Evolutionary conservation across 2,888 invertebrate genomes (phyloP), one percentile per base, ranked within the genome.

Genomic region (Elegia similella): DNA sequence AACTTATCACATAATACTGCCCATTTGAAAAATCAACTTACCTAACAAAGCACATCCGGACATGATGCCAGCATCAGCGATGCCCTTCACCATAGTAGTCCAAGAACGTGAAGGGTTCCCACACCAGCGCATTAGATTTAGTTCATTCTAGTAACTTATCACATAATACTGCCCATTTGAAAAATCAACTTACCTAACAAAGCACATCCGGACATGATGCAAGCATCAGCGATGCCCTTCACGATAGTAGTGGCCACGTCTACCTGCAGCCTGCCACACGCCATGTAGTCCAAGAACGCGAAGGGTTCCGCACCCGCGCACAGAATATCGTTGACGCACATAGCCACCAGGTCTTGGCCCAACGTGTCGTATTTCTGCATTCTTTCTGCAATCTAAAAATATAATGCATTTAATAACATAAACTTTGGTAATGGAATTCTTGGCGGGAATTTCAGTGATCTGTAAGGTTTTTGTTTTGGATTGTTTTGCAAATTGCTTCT

Each of bases 61-160:
- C 75, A 93, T 90, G 54, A 93, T 87, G 75, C 99, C 99, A 0
- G 98, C 99, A 63, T 97, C 95, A 0, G 96, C 95, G 64, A 99
- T 95, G 0, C 99, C 98, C 64, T 93, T 92, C 6, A 99, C 93
- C 10, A 99, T 96, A 62, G 94, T 92, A 2, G 92, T 99, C 99
- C 15, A 99, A 91, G 88, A 99, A 99, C 69, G 97, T 98, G 65
- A 99, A 92, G 0, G 99, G 98, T 72, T 98, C 97, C 0, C n/a
- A 98, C 99, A 47, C 98, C 99, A 62, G 98, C 96, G 66, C 98
- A 98, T n/a, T n/a, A n/a, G n/a, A n/a, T n/a, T n/a, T n/a, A n/a
- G n/a, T n/a, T n/a, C n/a, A n/a, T n/a, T n/a, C n/a, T n/a, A n/a
- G n/a, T n/a, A n/a, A n/a, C n/a, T n/a, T n/a, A n/a, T n/a, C 8